Evolutionary conservation across 2,888 invertebrate genomes (phyloP).

Genomic region (Tyria jacobaeae): DNA sequence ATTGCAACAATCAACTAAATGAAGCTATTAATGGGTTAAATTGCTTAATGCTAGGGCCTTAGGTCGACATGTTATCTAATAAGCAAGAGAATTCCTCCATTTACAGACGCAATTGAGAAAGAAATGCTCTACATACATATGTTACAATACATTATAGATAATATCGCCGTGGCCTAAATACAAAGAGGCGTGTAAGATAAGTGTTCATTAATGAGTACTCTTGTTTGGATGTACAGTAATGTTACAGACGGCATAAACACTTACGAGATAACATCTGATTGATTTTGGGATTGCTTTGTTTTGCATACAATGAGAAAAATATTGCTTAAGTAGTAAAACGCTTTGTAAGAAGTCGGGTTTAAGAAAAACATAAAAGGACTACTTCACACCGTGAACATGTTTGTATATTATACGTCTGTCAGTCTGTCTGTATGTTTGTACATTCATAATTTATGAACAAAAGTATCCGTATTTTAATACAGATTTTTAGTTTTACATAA

Average conservation of each 20-base stretch:
- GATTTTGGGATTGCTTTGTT: slow-evolving; percentile 37
- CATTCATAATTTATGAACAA: too few relatives aligned
- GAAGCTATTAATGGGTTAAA: slow-evolving; percentile 64
- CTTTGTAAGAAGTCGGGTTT: slow-evolving; percentile 12
- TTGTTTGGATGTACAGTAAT: slow-evolving; percentile 3
- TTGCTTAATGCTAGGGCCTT: slow-evolving; percentile 75
- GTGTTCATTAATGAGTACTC: slow-evolving; percentile 2
- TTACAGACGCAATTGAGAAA: slow-evolving; percentile 32
- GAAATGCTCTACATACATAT: slow-evolving; percentile 11
- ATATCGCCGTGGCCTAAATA: slow-evolving; percentile 8
- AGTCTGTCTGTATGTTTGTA: too few relatives aligned
- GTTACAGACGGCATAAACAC: slow-evolving; percentile 37
- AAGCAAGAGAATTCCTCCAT: slow-evolving; percentile 55
- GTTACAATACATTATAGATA: slow-evolving; percentile 2
- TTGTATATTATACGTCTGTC: too few relatives aligned
- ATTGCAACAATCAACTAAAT: slow-evolving; percentile 60
- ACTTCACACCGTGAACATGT: not conserved
- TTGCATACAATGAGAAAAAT: slow-evolving; percentile 46
- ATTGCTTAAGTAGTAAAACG: slow-evolving; percentile 42
- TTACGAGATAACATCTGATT: slow-evolving; percentile 30
- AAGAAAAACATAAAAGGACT: not conserved
- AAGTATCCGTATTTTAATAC: slow-evolving; percentile 18
- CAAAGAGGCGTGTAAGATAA: not conserved
- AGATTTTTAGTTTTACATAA: slow-evolving; percentile 13
- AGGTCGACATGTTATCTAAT: slow-evolving; percentile 76